These are phyloP conservation scores for Plectropomus leopardus DNA, from an alignment of 2,113 vertebrate species.

Conservation along the genomic window DNA sequence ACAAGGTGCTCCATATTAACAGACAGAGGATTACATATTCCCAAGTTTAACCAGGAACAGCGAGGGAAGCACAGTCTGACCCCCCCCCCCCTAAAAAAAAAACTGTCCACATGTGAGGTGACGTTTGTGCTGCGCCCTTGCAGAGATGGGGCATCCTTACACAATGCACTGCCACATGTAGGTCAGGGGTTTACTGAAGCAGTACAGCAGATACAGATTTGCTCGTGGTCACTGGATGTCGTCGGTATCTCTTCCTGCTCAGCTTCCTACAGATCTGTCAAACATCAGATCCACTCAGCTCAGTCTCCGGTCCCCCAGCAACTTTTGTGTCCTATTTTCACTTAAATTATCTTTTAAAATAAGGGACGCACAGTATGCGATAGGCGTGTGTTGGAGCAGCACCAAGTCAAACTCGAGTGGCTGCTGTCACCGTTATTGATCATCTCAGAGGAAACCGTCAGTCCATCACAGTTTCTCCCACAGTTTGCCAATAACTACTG, in stretches of 20 bases:
- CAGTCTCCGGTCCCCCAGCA: slow-evolving; percentile 23
- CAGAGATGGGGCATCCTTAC: slow-evolving; percentile 14
- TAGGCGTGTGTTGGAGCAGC: slow-evolving; percentile 37
- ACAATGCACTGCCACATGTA: slow-evolving; percentile 2
- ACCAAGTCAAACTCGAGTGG: slow-evolving; percentile 43
- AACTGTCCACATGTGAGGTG: slow-evolving; percentile 24
- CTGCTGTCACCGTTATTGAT: slow-evolving; percentile 41
- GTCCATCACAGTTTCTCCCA: slow-evolving; percentile 53
- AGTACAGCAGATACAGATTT: slow-evolving; percentile 44
- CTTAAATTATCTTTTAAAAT: slow-evolving; percentile 71
- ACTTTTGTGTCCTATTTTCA: slow-evolving; percentile 48
- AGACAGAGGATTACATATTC: slow-evolving; percentile 61
- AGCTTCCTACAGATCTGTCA: slow-evolving; percentile 53
- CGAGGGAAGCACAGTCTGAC: slow-evolving; percentile 65
- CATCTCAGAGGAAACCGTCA: slow-evolving; percentile 46
- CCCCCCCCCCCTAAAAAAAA: too few species aligned
- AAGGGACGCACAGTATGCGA: slow-evolving; percentile 46
- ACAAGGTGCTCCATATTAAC: slow-evolving; percentile 66
- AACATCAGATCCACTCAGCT: slow-evolving; percentile 57
- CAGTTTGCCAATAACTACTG: slow-evolving; percentile 47
- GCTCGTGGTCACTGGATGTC: slow-evolving; percentile 47
- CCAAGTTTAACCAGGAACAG: slow-evolving; percentile 49
- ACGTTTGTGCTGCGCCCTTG: background rate
- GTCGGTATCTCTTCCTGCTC: slow-evolving; percentile 43
- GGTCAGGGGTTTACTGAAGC: slow-evolving; percentile 24